Evolutionary conservation across 2,113 vertebrate species (phyloP).

Genomic region (Myiagra hebetior): DNA sequence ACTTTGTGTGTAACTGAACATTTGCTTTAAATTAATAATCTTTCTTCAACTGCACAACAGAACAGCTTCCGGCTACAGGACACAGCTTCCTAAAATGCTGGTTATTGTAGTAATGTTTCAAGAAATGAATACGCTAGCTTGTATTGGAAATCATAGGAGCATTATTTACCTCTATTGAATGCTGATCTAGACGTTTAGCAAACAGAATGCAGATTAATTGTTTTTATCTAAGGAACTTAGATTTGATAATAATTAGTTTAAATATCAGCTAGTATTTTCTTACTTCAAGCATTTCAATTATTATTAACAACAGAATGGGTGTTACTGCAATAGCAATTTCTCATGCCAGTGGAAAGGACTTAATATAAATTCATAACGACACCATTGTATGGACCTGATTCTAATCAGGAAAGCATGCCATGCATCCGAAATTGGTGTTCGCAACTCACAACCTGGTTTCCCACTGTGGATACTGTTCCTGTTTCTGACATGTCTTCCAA

Average conservation of each 20-base stretch:
- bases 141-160: slow-evolving; percentile 23
- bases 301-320: slow-evolving; percentile 4
- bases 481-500: neutral
- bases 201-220: slow-evolving; percentile 54
- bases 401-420: neutral
- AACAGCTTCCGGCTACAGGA: neutral
- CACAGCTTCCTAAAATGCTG: neutral
- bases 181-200: slow-evolving; percentile 26
- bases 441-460: neutral
- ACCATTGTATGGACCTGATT: slow-evolving; percentile 9
- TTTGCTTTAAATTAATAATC: slow-evolving; percentile 27
- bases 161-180: slow-evolving; percentile 53
- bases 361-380: slow-evolving; percentile 26
- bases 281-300: slow-evolving; percentile 39
- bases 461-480: neutral
- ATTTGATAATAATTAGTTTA: slow-evolving; percentile 57
- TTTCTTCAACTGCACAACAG: neutral
- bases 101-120: slow-evolving; percentile 28
- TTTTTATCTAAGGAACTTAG: slow-evolving; percentile 47
- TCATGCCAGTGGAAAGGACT: slow-evolving; percentile 14
- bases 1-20: neutral
- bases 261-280: slow-evolving; percentile 37
- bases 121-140: slow-evolving; percentile 17
- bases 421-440: neutral
- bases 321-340: slow-evolving; percentile 10